These are phyloP conservation scores for Mastomys natalensis DNA, from an alignment of 2,113 vertebrate species.

Conservation along the genomic window DNA sequence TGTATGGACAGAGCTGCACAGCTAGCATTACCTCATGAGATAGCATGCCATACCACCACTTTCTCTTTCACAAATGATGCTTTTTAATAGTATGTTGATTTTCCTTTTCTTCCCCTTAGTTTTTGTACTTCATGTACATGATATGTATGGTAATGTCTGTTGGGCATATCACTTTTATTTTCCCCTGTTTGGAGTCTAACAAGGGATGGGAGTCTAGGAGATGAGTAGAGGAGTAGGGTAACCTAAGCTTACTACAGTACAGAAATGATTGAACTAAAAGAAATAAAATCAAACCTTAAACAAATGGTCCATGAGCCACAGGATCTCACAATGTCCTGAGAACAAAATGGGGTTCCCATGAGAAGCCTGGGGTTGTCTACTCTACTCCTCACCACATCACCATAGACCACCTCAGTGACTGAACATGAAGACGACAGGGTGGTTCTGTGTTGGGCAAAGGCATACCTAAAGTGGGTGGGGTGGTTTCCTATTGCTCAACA, in stretches of 20 bases:
- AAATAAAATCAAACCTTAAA: background rate
- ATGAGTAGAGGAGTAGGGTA: background rate
- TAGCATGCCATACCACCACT: background rate
- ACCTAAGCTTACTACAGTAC: background rate
- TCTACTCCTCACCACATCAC: background rate
- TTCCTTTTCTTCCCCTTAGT: background rate
- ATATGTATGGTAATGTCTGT: background rate
- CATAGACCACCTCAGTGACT: background rate
- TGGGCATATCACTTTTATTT: background rate
- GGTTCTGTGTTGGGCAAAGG: background rate
- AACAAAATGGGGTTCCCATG: background rate
- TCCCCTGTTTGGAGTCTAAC: background rate
- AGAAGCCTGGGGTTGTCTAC: background rate
- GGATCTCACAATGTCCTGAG: background rate
- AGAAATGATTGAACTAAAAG: background rate
- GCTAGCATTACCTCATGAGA: background rate
- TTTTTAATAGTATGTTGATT: background rate
- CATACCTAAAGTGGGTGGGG: background rate
- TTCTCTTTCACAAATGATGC: background rate
- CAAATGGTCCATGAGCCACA: background rate
- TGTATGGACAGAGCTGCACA: background rate
- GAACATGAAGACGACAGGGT: background rate
- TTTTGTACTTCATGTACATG: background rate
- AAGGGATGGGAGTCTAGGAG: background rate
- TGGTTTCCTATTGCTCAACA: background rate